Percentiles rank a stretch among this genome's conserved stretches.
These are phyloP conservation scores for Orestias chungarensis DNA, from an alignment of 2,797 vertebrate species.

Conservation along the genomic window DNA sequence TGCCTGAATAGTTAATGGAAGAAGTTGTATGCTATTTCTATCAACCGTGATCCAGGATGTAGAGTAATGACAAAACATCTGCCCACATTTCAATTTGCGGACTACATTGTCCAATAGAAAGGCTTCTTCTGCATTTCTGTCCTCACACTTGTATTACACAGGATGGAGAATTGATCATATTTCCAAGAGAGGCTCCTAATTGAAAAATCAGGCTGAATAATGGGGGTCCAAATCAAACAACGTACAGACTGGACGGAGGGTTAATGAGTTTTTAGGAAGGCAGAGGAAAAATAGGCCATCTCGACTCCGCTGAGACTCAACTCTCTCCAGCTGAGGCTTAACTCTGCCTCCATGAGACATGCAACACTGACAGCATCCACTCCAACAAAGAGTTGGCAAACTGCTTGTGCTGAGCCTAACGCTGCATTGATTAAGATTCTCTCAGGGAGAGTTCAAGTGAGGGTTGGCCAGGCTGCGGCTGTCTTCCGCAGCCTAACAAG, in stretches of 20 bases:
- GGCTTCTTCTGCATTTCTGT: slow-evolving; percentile 29
- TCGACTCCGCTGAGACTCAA: slow-evolving; percentile 66
- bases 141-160: slow-evolving; percentile 39
- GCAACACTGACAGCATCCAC: slow-evolving; percentile 45
- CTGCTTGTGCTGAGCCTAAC: slow-evolving; percentile 61
- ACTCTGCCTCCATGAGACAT: slow-evolving; percentile 54
- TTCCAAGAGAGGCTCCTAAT: slow-evolving; percentile 63
- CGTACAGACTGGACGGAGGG: slow-evolving; percentile 63
- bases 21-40: slow-evolving; percentile 51
- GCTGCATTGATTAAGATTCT: slow-evolving; percentile 68
- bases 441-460: slow-evolving; percentile 66
- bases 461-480: slow-evolving; percentile 58
- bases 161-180: slow-evolving; percentile 50
- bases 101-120: slow-evolving; percentile 30
- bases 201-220: slow-evolving; percentile 63
- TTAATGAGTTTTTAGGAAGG: slow-evolving; percentile 76
- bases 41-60: slow-evolving; percentile 21
- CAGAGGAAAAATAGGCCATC: slow-evolving; percentile 70
- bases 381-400: slow-evolving; percentile 55
- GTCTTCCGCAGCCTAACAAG: slow-evolving; percentile 58
- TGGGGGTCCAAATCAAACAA: slow-evolving; percentile 61
- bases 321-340: slow-evolving; percentile 74
- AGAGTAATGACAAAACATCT: slow-evolving; percentile 42
- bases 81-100: slow-evolving; percentile 26
- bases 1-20: slow-evolving; percentile 62